These are phyloP conservation scores for Andrena fulva DNA, from an alignment of 2,888 invertebrate species.

Conservation along the genomic window DNA sequence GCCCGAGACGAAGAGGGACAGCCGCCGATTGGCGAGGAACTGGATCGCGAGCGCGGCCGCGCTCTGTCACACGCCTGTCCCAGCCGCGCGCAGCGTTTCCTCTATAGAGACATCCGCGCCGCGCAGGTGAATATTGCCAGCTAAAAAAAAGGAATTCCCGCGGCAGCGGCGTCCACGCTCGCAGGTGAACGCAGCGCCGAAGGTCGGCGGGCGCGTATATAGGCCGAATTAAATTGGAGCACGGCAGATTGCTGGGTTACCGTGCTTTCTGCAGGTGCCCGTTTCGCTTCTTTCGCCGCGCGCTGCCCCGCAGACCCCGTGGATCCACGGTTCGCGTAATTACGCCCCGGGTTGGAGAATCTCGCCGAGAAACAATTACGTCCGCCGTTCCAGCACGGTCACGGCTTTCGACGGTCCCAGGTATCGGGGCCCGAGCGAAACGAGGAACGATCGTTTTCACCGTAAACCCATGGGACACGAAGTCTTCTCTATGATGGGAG, in stretches of 20 bases:
- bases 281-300: constrained; percentile 41
- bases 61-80: constrained; percentile 2
- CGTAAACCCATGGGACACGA: constrained; percentile 67
- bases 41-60: not conserved
- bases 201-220: constrained; percentile 60
- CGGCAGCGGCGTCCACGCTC: constrained; percentile 19
- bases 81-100: not conserved
- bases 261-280: constrained; percentile 57
- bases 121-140: constrained; percentile 56
- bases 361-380: constrained; percentile 31
- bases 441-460: constrained; percentile 62
- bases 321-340: constrained; percentile 40
- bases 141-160: constrained; percentile 39
- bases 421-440: not conserved
- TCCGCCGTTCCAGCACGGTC: not conserved
- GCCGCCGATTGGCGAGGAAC: not conserved
- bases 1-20: not conserved
- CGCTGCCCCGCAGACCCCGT: constrained; percentile 4
- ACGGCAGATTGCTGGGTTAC: constrained; percentile 61
- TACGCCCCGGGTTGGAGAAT: constrained; percentile 29
- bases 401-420: constrained; percentile 2
- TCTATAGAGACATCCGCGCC: constrained; percentile 2
- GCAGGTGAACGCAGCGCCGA: constrained; percentile 62
- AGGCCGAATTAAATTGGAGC: constrained; percentile 66
- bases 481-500: constrained; percentile 46